Evolutionary conservation across 2,797 vertebrate genomes (phyloP).

Genomic region (Leptoclinus maculatus): DNA sequence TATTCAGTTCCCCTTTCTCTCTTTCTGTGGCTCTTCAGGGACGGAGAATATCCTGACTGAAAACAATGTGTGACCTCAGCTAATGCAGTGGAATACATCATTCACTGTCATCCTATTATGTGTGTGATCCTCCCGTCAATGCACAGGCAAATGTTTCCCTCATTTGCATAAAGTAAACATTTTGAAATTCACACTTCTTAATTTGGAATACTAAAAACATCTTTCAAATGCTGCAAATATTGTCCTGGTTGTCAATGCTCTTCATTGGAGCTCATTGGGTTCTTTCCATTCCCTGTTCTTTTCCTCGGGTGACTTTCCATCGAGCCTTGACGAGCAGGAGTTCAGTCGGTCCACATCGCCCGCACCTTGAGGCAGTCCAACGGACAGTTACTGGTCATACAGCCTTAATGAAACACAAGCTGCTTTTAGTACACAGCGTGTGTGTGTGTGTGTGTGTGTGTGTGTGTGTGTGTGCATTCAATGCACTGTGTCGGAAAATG

Average conservation of each 20-base stretch:
- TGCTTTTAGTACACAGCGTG: slow-evolving; percentile 6
- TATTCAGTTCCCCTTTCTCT: background rate
- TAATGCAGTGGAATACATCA: background rate
- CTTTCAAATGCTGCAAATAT: background rate
- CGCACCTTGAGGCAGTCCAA: slow-evolving; percentile 5
- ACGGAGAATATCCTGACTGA: background rate
- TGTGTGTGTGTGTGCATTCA: slow-evolving; percentile 4
- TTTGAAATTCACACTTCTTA: background rate
- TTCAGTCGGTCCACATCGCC: background rate
- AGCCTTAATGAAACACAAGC: slow-evolving; percentile 23
- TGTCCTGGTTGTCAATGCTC: background rate
- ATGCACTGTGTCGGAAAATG: slow-evolving; percentile 35
- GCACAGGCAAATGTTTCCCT: background rate
- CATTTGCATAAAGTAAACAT: background rate
- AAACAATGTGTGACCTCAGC: background rate
- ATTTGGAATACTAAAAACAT: background rate
- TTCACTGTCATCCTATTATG: background rate
- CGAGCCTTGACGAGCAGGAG: background rate
- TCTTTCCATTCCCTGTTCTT: slow-evolving; percentile 9
- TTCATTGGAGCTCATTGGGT: background rate
- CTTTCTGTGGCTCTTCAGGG: background rate
- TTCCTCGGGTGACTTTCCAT: slow-evolving; percentile 10
- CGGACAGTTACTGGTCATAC: slow-evolving; percentile 13
- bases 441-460: slow-evolving; percentile 8
- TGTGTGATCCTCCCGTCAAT: background rate